Evolutionary conservation across 2,888 invertebrate genomes (phyloP).

Genomic region (Sceliomorpha sp.): DNA sequence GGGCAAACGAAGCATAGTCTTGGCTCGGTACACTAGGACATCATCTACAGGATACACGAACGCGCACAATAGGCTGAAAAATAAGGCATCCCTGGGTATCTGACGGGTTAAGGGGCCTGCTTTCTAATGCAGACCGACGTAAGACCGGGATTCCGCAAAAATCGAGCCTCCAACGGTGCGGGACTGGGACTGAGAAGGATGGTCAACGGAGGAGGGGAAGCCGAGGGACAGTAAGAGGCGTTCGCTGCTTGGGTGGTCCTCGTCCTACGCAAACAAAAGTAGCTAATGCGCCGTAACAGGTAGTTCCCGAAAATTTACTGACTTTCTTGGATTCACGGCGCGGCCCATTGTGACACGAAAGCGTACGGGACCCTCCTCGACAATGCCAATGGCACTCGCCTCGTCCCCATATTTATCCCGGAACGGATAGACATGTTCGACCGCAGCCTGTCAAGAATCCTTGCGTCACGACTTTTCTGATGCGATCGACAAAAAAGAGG

Average conservation of each 20-base stretch:
- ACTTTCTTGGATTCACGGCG: slow-evolving; percentile 62
- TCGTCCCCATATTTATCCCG: slow-evolving; percentile 51
- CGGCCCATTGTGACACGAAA: slow-evolving; percentile 45
- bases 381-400: slow-evolving; percentile 55
- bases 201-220: slow-evolving; percentile 6
- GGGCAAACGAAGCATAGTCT: neutral
- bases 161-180: slow-evolving; percentile 70
- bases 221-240: slow-evolving; percentile 69
- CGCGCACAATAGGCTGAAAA: slow-evolving; percentile 68
- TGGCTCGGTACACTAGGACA: slow-evolving; percentile 9
- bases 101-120: slow-evolving; percentile 63
- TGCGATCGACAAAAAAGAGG: slow-evolving; percentile 31
- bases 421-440: slow-evolving; percentile 50
- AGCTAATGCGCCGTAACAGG: slow-evolving; percentile 66
- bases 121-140: slow-evolving; percentile 43
- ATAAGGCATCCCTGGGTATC: slow-evolving; percentile 58
- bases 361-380: slow-evolving; percentile 43
- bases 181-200: too few relatives aligned
- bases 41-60: slow-evolving; percentile 44
- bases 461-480: slow-evolving; percentile 51
- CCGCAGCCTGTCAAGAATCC: slow-evolving; percentile 51
- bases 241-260: slow-evolving; percentile 74
- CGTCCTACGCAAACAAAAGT: slow-evolving; percentile 75
- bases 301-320: slow-evolving; percentile 73
- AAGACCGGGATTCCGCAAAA: slow-evolving; percentile 71